These are phyloP conservation scores for Acrocera orbiculus DNA, from an alignment of 2,888 invertebrate species.

Conservation along the genomic window DNA sequence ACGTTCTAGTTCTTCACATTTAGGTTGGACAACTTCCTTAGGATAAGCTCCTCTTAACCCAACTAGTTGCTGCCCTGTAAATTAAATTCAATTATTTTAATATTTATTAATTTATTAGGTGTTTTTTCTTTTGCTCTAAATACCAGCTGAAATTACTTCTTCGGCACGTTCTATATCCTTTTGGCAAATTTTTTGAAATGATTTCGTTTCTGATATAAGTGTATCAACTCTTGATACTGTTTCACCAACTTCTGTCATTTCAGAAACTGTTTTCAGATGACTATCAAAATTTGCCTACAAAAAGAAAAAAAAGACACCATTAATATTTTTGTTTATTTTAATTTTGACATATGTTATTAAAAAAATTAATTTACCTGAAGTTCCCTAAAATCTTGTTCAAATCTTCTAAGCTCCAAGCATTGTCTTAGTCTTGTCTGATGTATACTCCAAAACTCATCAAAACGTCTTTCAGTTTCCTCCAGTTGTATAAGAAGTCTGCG, in stretches of 20 bases:
- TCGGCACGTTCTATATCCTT: slow-evolving; percentile 69
- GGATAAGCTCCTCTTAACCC: slow-evolving; percentile 69
- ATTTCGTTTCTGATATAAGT: slow-evolving; percentile 56
- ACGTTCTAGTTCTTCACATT: slow-evolving; percentile 81
- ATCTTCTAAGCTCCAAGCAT: slow-evolving; percentile 76
- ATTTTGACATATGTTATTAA: background rate
- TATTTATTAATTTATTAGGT: too few species aligned
- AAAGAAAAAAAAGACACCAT: slow-evolving; percentile 4
- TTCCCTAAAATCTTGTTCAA: slow-evolving; percentile 89
- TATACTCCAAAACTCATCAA: slow-evolving; percentile 86
- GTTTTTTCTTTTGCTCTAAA: too few species aligned
- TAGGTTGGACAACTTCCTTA: slow-evolving; percentile 83
- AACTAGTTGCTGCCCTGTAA: slow-evolving; percentile 69
- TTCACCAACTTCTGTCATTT: slow-evolving; percentile 80
- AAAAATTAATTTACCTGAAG: slow-evolving; percentile 41
- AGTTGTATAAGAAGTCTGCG: slow-evolving; percentile 74
- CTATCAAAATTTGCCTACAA: slow-evolving; percentile 53
- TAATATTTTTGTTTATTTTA: background rate
- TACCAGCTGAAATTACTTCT: slow-evolving; percentile 55
- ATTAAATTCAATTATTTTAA: too few species aligned
- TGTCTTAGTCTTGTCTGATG: slow-evolving; percentile 80
- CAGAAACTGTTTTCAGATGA: slow-evolving; percentile 59
- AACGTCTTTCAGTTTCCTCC: slow-evolving; percentile 85
- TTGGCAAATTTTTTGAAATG: slow-evolving; percentile 62
- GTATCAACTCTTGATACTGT: slow-evolving; percentile 65